Conservation (phyloP, 2,797 vertebrate species). For the Amphiprion clarkii region DNA sequence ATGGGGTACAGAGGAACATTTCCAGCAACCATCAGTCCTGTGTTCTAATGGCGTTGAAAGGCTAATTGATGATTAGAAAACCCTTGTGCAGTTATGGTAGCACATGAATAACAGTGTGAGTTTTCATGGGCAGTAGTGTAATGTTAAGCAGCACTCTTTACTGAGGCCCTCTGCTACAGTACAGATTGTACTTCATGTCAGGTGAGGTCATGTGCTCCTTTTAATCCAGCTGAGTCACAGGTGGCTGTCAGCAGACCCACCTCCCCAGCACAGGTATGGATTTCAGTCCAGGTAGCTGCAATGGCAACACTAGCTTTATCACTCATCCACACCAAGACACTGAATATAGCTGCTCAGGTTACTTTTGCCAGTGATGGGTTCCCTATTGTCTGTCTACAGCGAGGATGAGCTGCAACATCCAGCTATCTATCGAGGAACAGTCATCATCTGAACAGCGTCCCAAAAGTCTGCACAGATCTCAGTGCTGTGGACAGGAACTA, state of each 20-base stretch:
- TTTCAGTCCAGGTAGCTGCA: slow-evolving; percentile 72
- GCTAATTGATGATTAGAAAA: no score
- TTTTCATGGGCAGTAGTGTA: no score
- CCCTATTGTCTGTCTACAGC: slow-evolving; percentile 62
- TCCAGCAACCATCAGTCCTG: no score
- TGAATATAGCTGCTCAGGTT: slow-evolving; percentile 83
- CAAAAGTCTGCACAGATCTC: slow-evolving; percentile 6
- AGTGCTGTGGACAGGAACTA: neutral
- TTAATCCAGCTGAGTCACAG: slow-evolving; percentile 59
- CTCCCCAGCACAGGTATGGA: slow-evolving; percentile 67
- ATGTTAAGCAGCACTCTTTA: slow-evolving; percentile 5
- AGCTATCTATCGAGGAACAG: slow-evolving; percentile 40
- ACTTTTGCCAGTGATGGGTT: slow-evolving; percentile 62
- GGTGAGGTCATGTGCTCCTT: slow-evolving; percentile 52
- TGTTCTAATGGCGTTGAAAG: no score
- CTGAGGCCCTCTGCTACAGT: slow-evolving; percentile 13
- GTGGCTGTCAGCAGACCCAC: slow-evolving; percentile 56
- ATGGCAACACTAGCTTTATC: slow-evolving; percentile 70
- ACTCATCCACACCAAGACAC: slow-evolving; percentile 79
- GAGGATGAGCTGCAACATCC: slow-evolving; percentile 56
- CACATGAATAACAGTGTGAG: no score
- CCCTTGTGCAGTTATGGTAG: no score
- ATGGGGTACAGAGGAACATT: no score
- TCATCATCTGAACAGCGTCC: slow-evolving; percentile 1
- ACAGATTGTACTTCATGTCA: slow-evolving; percentile 23